phyloP scores from a whole-genome alignment of 1,140 invertebrate genomes.

The Phortica variegata region DNA sequence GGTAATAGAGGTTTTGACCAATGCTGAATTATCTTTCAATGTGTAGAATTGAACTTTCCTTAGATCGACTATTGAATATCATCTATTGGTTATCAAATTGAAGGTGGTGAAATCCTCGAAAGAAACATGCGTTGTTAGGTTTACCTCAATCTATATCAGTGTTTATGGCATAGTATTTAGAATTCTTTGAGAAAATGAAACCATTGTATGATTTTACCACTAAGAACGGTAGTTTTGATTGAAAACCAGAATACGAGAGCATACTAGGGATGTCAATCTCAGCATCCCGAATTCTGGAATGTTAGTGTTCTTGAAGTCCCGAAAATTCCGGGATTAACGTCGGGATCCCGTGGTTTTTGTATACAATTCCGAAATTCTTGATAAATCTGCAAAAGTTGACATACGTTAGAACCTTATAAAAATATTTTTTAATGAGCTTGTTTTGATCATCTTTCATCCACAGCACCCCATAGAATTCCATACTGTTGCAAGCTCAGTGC shows the following conservation, averaged over 20 bases:
- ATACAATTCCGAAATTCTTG: too few relatives aligned
- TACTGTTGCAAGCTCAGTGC: not conserved
- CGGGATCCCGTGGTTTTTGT: too few relatives aligned
- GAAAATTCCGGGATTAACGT: too few relatives aligned
- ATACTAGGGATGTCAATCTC: too few relatives aligned
- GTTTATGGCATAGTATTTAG: too few relatives aligned
- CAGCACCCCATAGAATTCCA: not conserved
- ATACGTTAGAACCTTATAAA: slow-evolving; percentile 4
- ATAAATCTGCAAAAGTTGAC: too few relatives aligned
- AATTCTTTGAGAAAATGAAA: slow-evolving; percentile 6
- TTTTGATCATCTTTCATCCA: slow-evolving; percentile 3
- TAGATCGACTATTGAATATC: slow-evolving; percentile 8
- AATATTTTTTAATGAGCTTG: not conserved
- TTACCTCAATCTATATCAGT: slow-evolving; percentile 2
- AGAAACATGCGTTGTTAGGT: slow-evolving; percentile 16
- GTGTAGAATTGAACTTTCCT: slow-evolving; percentile 11
- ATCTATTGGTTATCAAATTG: slow-evolving; percentile 27
- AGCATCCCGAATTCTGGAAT: too few relatives aligned
- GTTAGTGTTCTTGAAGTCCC: too few relatives aligned
- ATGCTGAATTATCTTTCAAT: slow-evolving; percentile 1
- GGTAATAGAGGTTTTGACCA: not conserved
- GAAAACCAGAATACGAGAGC: slow-evolving; percentile 4
- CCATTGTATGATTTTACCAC: slow-evolving; percentile 5
- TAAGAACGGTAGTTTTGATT: not conserved
- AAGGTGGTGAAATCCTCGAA: slow-evolving; percentile 17